These are phyloP conservation scores for Stichodactyla mertensii DNA, from an alignment of 64 coral and sea anemone genomes.

Conservation along the genomic window DNA sequence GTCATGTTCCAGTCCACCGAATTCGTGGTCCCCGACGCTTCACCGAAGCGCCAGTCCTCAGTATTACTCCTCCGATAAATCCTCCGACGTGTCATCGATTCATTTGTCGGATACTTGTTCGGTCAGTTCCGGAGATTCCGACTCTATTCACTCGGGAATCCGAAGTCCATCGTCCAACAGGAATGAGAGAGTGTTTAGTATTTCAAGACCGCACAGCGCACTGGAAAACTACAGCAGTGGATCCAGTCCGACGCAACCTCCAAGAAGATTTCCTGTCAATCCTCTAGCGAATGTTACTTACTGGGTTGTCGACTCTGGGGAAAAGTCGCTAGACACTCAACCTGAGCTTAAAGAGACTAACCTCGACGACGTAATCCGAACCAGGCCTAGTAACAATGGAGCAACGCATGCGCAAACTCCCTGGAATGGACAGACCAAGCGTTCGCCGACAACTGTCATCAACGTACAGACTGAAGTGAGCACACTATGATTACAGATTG, in stretches of 20 bases:
- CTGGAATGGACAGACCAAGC: constrained; percentile 20
- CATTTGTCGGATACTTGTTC: constrained; percentile 50
- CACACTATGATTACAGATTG: background rate
- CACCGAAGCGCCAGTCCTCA: constrained; percentile 22
- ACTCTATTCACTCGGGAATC: constrained; percentile 24
- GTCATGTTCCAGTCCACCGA: background rate
- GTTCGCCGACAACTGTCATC: background rate
- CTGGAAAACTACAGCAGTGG: background rate
- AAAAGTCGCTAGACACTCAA: background rate
- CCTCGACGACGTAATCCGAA: background rate
- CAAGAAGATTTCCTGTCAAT: background rate
- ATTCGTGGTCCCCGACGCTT: constrained; percentile 17
- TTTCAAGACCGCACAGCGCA: background rate
- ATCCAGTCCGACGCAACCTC: background rate
- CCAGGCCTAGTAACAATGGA: background rate
- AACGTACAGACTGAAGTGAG: background rate
- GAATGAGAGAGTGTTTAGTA: background rate
- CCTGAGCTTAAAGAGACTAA: background rate
- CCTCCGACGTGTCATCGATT: constrained; percentile 22
- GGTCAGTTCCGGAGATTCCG: constrained; percentile 54
- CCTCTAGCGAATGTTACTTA: constrained; percentile 18
- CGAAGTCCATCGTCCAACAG: background rate
- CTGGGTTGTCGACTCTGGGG: background rate
- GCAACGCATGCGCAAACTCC: background rate
- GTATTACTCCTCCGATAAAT: background rate